Evolutionary conservation across 1,140 invertebrate genomes (phyloP), one percentile per base, ranked within the genome.

Genomic region (Papilio aristodemus): DNA sequence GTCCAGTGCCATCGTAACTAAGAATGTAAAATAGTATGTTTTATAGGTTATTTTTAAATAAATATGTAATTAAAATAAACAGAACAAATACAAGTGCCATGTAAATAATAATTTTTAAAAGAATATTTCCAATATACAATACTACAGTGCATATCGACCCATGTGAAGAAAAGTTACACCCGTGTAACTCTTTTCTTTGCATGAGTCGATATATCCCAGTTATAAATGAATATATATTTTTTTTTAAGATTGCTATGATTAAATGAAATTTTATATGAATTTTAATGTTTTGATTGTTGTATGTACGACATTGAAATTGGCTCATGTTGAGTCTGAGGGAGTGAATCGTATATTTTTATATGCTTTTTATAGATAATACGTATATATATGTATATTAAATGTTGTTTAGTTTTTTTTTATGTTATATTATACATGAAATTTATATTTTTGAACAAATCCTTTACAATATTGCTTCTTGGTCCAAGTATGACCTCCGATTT

Each of bases 311-410:
- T 81, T 68, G 76, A 72, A 70, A 70, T 63, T 81, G 84, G 63
- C 85, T 89, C 85, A 89, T 86, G 84, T 87, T 87, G 85, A 89
- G 85, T 80, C 81, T 66, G 69, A 13, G 39, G 67, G 68, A 75
- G 69, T 73, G 73, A 78, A 75, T 76, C 75, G 62, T n/a, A n/a
- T 76, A 81, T 78, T 78, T 80, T 77, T 80, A 70, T 80, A 75
- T 75, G 77, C 64, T 77, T 76, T 54, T 75, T 69, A 70, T 63
- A 41, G 58, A 58, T 22, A 19, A 32, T 32, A 32, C 6, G 27
- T 32, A 11, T 60, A 43, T 41, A 37, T 54, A 14, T 67, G 27
- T 41, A 43, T 60, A 50, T 9, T 50, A 22, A 41, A 46, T 46
- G 7, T 19, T 9, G 7, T 17, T 50, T 22, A 50, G 7, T 8